phyloP scores from a whole-genome alignment of 2,888 invertebrate species.

The Plebejus anna region DNA sequence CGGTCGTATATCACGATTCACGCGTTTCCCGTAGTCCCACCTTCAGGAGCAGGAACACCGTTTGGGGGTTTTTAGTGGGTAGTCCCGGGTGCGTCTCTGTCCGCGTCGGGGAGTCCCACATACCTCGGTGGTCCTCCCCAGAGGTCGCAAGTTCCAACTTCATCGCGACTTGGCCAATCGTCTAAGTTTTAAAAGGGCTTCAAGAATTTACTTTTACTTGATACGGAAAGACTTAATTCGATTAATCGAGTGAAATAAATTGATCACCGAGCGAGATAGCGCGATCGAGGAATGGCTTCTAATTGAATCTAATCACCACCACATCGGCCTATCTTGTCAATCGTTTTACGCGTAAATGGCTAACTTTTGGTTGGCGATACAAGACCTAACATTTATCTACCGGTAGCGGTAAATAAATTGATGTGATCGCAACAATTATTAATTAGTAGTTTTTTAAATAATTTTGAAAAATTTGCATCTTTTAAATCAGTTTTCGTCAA shows the following conservation, averaged over 20 bases:
- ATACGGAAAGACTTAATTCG: constrained; percentile 60
- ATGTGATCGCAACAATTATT: not conserved
- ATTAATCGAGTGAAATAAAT: constrained; percentile 41
- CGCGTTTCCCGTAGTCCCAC: too few relatives aligned
- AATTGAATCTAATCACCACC: constrained; percentile 9
- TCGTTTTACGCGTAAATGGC: constrained; percentile 10
- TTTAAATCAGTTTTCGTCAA: too few relatives aligned
- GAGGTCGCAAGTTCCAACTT: not conserved
- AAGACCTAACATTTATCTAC: not conserved
- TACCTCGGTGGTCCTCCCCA: too few relatives aligned
- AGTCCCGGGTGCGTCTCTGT: too few relatives aligned
- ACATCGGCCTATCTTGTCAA: constrained; percentile 7
- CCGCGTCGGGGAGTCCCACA: too few relatives aligned
- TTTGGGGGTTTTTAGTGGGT: too few relatives aligned
- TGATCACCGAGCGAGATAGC: constrained; percentile 32
- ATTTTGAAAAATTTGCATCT: not conserved
- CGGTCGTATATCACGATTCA: too few relatives aligned
- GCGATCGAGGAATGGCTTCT: not conserved
- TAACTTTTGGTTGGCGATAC: constrained; percentile 1
- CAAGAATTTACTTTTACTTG: constrained; percentile 60
- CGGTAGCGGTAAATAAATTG: not conserved
- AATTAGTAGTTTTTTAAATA: not conserved
- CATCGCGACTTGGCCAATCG: not conserved
- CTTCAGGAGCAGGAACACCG: too few relatives aligned
- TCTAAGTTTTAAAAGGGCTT: constrained; percentile 38